A percentile compares a stretch with the other conserved stretches of the same genome.
Evolutionary conservation across 2,797 vertebrate genomes (phyloP).

Genomic region (Sebastolobus alascanus): DNA sequence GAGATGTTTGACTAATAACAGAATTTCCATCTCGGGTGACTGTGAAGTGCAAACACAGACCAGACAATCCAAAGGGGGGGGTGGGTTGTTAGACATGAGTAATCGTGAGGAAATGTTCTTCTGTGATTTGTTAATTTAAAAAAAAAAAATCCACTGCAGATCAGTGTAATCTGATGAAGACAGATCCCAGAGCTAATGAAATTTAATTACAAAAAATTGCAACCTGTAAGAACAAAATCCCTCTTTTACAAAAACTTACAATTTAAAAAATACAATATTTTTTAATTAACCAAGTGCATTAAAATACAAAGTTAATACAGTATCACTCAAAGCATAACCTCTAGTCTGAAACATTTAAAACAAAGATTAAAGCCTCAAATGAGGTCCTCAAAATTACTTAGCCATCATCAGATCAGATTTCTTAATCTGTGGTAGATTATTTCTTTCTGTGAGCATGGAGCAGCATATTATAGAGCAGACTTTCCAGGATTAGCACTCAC

Average conservation of each 20-base stretch:
- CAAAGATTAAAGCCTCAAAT: slow-evolving; percentile 5
- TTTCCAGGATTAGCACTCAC: neutral
- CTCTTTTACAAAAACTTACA: neutral
- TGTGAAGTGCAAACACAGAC: neutral
- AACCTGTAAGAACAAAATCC: neutral
- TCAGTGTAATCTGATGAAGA: neutral
- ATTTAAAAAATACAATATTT: neutral
- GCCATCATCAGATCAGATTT: neutral
- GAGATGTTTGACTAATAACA: neutral
- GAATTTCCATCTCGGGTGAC: neutral
- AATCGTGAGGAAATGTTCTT: neutral
- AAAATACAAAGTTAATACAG: neutral
- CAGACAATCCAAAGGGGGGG: too few relatives aligned
- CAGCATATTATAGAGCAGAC: neutral
- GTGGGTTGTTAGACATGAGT: neutral
- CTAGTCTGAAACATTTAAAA: neutral
- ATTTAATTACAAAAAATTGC: neutral
- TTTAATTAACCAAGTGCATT: neutral
- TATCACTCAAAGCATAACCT: neutral
- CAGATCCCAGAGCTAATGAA: neutral
- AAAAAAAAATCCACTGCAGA: neutral
- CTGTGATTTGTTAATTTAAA: neutral
- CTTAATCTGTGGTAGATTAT: slow-evolving; percentile 6
- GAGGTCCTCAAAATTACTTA: neutral
- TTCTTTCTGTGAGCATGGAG: neutral